Evolutionary conservation across 1,140 invertebrate species (phyloP).

Genomic region (Scylla paramamosain): DNA sequence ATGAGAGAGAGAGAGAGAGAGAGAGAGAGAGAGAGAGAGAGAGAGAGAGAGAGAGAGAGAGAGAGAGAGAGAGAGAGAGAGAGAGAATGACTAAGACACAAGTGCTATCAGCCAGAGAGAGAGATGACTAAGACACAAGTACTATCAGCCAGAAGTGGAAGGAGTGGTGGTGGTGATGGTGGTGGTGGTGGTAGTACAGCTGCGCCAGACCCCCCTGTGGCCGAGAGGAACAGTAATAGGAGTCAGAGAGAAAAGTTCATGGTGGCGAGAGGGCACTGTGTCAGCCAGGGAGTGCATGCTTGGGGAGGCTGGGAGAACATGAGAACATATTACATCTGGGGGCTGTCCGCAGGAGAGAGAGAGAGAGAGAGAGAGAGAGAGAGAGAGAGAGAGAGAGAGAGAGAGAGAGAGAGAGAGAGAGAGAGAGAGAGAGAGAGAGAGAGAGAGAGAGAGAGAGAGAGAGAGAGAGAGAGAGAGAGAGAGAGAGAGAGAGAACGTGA

Average conservation of each 20-base stretch:
- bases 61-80: too few species aligned
- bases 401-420: background rate
- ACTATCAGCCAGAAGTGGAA: too few species aligned
- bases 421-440: slow-evolving; percentile 30
- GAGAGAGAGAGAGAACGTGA: slow-evolving; percentile 35
- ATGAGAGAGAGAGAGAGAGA: too few species aligned
- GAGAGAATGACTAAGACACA: too few species aligned
- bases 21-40: too few species aligned
- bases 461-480: slow-evolving; percentile 43
- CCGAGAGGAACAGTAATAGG: background rate
- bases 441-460: slow-evolving; percentile 30
- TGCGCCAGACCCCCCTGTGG: background rate
- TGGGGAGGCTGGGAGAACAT: background rate
- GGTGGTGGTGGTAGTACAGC: too few species aligned
- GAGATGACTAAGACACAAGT: too few species aligned
- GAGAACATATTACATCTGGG: too few species aligned
- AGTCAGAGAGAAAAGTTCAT: background rate
- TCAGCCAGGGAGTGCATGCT: background rate
- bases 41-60: too few species aligned
- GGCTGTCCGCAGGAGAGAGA: background rate
- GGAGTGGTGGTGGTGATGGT: too few species aligned
- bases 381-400: slow-evolving; percentile 24
- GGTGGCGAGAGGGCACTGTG: background rate
- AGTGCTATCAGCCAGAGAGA: too few species aligned
- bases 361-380: background rate